phyloP scores from a whole-genome alignment of 2,113 vertebrate species.

The Galbula dea region DNA sequence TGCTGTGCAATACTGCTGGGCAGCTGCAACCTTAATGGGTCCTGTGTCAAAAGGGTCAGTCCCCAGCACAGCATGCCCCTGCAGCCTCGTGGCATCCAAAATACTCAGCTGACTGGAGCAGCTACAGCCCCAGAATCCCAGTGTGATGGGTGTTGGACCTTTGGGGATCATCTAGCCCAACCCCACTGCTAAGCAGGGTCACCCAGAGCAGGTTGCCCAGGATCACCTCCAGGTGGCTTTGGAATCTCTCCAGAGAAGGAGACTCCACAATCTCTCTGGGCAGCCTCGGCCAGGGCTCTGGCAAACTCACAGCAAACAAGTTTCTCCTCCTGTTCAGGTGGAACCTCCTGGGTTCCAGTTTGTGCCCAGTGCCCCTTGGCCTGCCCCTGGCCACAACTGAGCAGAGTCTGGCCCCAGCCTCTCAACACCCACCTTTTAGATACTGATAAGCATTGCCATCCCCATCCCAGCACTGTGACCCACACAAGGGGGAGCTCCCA shows the following conservation, averaged over 20 bases:
- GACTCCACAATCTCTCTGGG: not conserved
- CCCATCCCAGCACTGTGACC: rapidly evolving
- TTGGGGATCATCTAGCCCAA: not conserved
- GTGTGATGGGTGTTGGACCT: not conserved
- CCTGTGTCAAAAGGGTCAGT: rapidly evolving
- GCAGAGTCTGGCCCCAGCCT: not conserved
- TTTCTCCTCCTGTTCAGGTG: not conserved
- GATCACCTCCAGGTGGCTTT: not conserved
- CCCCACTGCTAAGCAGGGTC: not conserved
- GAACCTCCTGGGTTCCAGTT: not conserved
- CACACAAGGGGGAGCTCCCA: rapidly evolving
- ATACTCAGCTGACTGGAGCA: not conserved
- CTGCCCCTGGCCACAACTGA: not conserved
- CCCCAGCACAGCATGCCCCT: rapidly evolving
- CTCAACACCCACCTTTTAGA: not conserved
- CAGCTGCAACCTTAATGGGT: not conserved
- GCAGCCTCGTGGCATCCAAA: not conserved
- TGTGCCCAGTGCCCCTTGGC: not conserved
- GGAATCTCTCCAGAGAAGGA: not conserved
- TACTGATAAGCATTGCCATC: not conserved
- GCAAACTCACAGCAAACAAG: not conserved
- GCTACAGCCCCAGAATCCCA: not conserved
- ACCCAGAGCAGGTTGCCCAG: not conserved
- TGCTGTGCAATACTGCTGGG: not conserved
- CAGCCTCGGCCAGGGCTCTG: not conserved